phyloP scores from a whole-genome alignment of 2,888 invertebrate genomes.

The Agonopterix subpropinquella region DNA sequence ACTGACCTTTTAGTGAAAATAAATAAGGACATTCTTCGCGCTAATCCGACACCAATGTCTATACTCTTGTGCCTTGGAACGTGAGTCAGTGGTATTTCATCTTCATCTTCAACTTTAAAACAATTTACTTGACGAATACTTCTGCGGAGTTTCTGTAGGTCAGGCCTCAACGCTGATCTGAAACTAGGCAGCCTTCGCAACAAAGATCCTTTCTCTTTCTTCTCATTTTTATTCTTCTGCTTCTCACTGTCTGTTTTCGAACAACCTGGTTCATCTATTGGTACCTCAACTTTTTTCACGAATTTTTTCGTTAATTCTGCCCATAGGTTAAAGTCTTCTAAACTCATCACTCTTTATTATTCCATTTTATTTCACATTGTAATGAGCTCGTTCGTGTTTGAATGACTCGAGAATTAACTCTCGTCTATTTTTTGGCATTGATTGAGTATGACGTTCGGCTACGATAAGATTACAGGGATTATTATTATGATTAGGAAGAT shows the following conservation, averaged over 20 bases:
- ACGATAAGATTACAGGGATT: conserved; percentile 46
- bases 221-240: conserved; percentile 21
- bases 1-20: conserved; percentile 58
- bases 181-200: conserved; percentile 36
- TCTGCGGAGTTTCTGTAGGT: conserved; percentile 37
- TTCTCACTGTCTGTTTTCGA: background rate
- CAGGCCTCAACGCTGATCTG: conserved; percentile 34
- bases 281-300: conserved; percentile 21
- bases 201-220: conserved; percentile 20
- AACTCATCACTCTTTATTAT: conserved; percentile 46
- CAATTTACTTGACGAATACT: conserved; percentile 50
- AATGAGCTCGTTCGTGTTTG: conserved; percentile 28
- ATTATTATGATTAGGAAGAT: conserved; percentile 5
- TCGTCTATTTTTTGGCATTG: conserved; percentile 59
- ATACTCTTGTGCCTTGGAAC: conserved; percentile 56
- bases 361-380: conserved; percentile 35
- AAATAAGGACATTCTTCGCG: conserved; percentile 57
- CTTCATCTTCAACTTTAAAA: conserved; percentile 38
- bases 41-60: conserved; percentile 58
- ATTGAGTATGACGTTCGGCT: conserved; percentile 59
- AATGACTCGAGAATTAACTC: conserved; percentile 44
- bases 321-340: conserved; percentile 38
- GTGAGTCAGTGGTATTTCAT: conserved; percentile 42
- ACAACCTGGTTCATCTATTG: conserved; percentile 14
- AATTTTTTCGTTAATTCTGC: conserved; percentile 32